These are phyloP conservation scores for Octodonta nipae DNA, from an alignment of 2,888 invertebrate species.

Conservation along the genomic window DNA sequence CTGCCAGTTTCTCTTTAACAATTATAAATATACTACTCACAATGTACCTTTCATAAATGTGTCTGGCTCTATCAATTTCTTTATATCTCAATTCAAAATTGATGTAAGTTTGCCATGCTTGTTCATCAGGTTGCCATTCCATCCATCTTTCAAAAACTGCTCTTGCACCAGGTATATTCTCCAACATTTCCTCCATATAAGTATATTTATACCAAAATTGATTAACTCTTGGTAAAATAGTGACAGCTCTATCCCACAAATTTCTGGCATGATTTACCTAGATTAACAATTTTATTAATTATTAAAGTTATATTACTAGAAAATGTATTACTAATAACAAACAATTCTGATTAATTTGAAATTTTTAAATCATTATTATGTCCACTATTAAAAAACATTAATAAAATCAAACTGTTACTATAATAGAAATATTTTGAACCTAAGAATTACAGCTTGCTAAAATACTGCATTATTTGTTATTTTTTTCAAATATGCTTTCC, in stretches of 20 bases:
- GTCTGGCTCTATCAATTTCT: slow-evolving; percentile 84
- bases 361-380: no score
- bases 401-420: no score
- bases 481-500: no score
- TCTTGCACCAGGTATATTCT: slow-evolving; percentile 80
- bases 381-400: slow-evolving; percentile 3
- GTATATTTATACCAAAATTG: slow-evolving; percentile 99
- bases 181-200: slow-evolving; percentile 99
- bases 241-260: slow-evolving; percentile 95
- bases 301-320: no score
- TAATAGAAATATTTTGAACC: no score
- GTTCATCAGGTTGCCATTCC: slow-evolving; percentile 99
- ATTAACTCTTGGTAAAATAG: slow-evolving; percentile 88
- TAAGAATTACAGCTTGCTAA: no score
- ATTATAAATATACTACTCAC: not conserved
- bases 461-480: no score
- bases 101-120: slow-evolving; percentile 98
- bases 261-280: slow-evolving; percentile 84
- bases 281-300: slow-evolving; percentile 3
- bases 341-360: no score
- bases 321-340: not conserved
- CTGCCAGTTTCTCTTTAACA: no score
- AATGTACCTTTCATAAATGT: slow-evolving; percentile 70
- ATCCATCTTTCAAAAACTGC: slow-evolving; percentile 98
- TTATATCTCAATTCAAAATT: slow-evolving; percentile 96